Evolutionary conservation across 2,888 invertebrate species (phyloP).

Genomic region (Criorhina ranunculi): DNA sequence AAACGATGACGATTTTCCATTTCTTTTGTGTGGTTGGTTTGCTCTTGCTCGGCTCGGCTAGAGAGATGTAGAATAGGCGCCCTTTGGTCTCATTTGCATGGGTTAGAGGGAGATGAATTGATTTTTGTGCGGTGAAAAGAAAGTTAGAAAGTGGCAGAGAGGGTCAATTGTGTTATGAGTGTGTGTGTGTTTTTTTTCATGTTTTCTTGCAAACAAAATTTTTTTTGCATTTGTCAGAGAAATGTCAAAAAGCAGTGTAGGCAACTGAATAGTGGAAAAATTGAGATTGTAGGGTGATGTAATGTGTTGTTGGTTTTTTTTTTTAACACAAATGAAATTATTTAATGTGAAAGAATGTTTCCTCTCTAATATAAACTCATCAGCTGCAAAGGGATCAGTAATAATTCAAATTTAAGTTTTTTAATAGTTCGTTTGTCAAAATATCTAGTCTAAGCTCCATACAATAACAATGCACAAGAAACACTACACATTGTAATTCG

Average conservation of each 20-base stretch:
- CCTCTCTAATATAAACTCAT: no score
- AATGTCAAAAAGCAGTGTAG: conserved; percentile 38
- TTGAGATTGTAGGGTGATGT: conserved; percentile 8
- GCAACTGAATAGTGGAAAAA: conserved; percentile 9
- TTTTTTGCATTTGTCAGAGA: conserved; percentile 31
- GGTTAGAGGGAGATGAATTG: conserved; percentile 35
- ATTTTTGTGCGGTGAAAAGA: conserved; percentile 58
- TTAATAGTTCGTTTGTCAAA: no score
- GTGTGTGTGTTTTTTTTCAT: conserved; percentile 28
- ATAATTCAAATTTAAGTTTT: no score
- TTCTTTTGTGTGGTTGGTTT: conserved; percentile 60
- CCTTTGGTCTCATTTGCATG: conserved; percentile 37
- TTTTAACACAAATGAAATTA: no score
- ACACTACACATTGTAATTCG: no score
- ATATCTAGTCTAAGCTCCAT: no score
- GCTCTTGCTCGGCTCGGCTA: conserved; percentile 33
- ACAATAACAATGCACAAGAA: no score
- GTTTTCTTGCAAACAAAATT: conserved; percentile 48
- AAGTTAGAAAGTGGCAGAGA: conserved; percentile 74
- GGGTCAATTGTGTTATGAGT: conserved; percentile 42
- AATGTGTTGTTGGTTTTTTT: not conserved
- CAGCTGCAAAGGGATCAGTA: no score
- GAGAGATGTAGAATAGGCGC: conserved; percentile 24
- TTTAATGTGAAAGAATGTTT: no score
- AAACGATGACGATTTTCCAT: conserved; percentile 62